Percentiles rank a stretch among this genome's conserved stretches.
Conservation (phyloP, 1,140 invertebrate species). For the Bradynema listronoti region DNA sequence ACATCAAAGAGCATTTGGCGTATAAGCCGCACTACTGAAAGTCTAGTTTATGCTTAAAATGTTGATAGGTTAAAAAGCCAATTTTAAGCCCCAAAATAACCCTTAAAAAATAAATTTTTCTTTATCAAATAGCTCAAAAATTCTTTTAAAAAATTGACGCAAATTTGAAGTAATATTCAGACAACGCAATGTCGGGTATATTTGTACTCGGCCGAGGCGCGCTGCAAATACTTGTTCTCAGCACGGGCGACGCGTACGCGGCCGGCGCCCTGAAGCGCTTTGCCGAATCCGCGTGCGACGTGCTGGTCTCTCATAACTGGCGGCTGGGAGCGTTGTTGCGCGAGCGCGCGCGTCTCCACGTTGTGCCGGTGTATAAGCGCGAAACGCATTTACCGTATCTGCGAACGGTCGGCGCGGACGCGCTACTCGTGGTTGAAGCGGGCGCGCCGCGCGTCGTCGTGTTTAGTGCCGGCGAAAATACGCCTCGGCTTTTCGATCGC, state of each 20-base stretch:
- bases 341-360: constrained; percentile 33
- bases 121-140: too few species aligned
- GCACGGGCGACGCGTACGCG: constrained; percentile 20
- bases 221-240: constrained; percentile 28
- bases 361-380: constrained; percentile 34
- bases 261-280: constrained; percentile 16
- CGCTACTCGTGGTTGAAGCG: constrained; percentile 34
- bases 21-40: too few species aligned
- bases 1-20: too few species aligned
- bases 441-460: constrained; percentile 43
- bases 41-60: too few species aligned
- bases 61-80: too few species aligned
- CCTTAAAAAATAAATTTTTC: too few species aligned
- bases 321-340: constrained; percentile 6
- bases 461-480: constrained; percentile 43
- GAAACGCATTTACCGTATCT: constrained; percentile 35
- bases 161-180: constrained; percentile 18
- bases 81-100: too few species aligned
- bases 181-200: constrained; percentile 30
- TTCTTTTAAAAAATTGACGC: too few species aligned
- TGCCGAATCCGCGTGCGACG: constrained; percentile 20
- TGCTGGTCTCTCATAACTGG: constrained; percentile 7
- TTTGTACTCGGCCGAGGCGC: constrained; percentile 30
- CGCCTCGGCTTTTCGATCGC: constrained; percentile 46
- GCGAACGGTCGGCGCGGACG: constrained; percentile 34